phyloP scores from a whole-genome alignment of 1,140 invertebrate species.

The Chironomus tepperi region DNA sequence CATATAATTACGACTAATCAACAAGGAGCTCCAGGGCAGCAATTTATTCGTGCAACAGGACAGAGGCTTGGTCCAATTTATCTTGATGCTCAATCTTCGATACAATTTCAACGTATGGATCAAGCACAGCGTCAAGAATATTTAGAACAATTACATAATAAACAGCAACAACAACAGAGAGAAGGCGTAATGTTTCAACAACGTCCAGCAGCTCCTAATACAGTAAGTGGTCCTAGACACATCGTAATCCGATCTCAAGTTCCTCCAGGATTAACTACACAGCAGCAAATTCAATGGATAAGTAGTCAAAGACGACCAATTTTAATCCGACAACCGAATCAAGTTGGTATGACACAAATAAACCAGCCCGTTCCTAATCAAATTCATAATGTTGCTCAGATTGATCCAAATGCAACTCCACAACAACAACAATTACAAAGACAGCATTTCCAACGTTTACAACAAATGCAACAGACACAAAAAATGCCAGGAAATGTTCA shows the following conservation, averaged over 20 bases:
- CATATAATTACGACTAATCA: slow-evolving; percentile 4
- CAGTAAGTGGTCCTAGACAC: slow-evolving; percentile 42
- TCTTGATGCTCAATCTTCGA: slow-evolving; percentile 68
- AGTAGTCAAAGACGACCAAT: slow-evolving; percentile 50
- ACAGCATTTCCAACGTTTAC: slow-evolving; percentile 45
- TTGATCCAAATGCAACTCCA: slow-evolving; percentile 33
- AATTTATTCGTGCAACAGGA: slow-evolving; percentile 30
- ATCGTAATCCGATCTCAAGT: slow-evolving; percentile 49
- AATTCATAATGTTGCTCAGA: not conserved
- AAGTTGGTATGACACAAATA: slow-evolving; percentile 30
- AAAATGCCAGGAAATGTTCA: slow-evolving; percentile 26
- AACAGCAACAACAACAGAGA: slow-evolving; percentile 49
- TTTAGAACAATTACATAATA: slow-evolving; percentile 64
- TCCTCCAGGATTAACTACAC: slow-evolving; percentile 50
- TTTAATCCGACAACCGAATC: slow-evolving; percentile 39
- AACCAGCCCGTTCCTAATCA: not conserved
- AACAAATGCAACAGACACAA: slow-evolving; percentile 44
- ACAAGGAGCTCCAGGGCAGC: not conserved
- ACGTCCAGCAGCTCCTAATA: slow-evolving; percentile 44
- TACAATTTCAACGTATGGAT: slow-evolving; percentile 73
- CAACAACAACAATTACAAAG: slow-evolving; percentile 36
- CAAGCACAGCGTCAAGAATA: slow-evolving; percentile 66
- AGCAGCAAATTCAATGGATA: slow-evolving; percentile 58
- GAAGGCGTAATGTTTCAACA: slow-evolving; percentile 44
- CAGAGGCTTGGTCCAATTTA: slow-evolving; percentile 59